Evolutionary conservation across 1,140 invertebrate species (phyloP).

Genomic region (Camponotus floridanus): DNA sequence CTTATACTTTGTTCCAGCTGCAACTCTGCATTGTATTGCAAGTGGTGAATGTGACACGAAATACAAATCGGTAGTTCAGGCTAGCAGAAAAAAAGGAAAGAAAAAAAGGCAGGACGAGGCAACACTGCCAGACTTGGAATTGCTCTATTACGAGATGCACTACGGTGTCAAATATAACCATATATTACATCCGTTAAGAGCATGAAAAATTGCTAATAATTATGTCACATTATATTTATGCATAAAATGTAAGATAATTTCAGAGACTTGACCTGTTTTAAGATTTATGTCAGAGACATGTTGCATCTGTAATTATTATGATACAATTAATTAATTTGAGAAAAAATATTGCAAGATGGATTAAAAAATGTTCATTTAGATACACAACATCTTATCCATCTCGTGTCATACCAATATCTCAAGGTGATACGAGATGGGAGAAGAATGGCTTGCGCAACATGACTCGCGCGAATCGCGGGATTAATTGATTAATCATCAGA

Average conservation of each 20-base stretch:
- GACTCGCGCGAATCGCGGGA: neutral
- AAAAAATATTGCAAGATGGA: neutral
- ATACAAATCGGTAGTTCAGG: slow-evolving; percentile 58
- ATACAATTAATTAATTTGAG: neutral
- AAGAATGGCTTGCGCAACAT: neutral
- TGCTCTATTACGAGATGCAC: slow-evolving; percentile 43
- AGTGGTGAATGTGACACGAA: slow-evolving; percentile 35
- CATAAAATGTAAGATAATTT: slow-evolving; percentile 4
- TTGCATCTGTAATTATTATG: neutral
- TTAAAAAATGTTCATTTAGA: neutral
- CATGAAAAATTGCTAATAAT: neutral
- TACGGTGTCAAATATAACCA: neutral
- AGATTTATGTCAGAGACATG: neutral
- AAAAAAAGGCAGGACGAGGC: neutral
- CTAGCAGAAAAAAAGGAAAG: slow-evolving; percentile 11
- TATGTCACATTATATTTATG: neutral
- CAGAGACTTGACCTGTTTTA: neutral
- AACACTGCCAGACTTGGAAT: slow-evolving; percentile 48
- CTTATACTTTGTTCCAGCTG: slow-evolving; percentile 69
- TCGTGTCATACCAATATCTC: too few relatives aligned
- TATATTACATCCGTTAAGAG: neutral
- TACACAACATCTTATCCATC: too few relatives aligned
- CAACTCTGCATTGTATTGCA: slow-evolving; percentile 49
- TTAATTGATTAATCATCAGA: neutral
- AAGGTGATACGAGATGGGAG: too few relatives aligned